Conservation (phyloP, 2,113 vertebrate genomes). For the Clarias magur region DNA sequence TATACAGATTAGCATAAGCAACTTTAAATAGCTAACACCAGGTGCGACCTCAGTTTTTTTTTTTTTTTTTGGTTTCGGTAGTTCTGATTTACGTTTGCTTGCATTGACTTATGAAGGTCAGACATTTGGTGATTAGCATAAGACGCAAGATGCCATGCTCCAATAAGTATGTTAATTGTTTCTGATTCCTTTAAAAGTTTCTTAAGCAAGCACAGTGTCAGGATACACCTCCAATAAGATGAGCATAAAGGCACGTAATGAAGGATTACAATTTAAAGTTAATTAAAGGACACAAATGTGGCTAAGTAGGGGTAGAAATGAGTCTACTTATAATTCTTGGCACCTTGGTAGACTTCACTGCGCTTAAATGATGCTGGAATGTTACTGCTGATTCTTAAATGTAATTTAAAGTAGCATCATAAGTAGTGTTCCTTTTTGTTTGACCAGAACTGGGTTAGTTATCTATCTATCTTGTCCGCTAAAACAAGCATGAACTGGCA, state of each 20-base stretch:
- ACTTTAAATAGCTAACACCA: background rate
- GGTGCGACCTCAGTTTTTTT: background rate
- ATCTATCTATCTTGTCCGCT: too few relatives aligned
- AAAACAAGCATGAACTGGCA: slow-evolving; percentile 45
- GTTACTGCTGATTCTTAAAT: background rate
- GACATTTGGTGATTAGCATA: slow-evolving; percentile 22
- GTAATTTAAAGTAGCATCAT: background rate
- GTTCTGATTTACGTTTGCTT: slow-evolving; percentile 9
- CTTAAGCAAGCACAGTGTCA: background rate
- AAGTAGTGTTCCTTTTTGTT: background rate
- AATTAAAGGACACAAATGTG: background rate
- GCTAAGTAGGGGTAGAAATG: background rate
- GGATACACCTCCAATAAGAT: background rate
- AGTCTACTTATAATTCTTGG: background rate
- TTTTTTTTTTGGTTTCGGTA: background rate
- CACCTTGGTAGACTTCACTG: background rate
- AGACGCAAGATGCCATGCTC: background rate
- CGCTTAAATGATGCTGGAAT: background rate
- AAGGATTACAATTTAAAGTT: background rate
- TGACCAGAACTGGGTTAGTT: background rate
- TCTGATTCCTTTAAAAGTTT: background rate
- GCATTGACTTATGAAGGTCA: slow-evolving; percentile 7
- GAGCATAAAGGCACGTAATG: background rate
- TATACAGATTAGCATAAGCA: background rate
- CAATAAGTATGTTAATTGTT: slow-evolving; percentile 7